phyloP scores from a whole-genome alignment of 2,888 invertebrate genomes.

The Campopleginae sp. region DNA sequence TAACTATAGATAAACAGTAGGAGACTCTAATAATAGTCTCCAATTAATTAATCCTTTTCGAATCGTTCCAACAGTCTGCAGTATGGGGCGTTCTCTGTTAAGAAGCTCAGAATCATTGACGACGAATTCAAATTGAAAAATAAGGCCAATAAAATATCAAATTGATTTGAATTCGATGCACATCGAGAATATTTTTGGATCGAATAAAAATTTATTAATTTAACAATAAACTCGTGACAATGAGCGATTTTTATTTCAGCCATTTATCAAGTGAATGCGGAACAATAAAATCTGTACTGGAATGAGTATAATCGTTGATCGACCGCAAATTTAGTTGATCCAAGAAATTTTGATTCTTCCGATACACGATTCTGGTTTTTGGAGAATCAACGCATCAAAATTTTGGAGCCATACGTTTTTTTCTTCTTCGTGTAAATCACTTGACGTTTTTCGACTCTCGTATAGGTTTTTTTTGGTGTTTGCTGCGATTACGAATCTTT shows the following conservation, averaged over 20 bases:
- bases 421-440: background rate
- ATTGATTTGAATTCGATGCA: background rate
- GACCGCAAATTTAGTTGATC: no score
- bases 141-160: background rate
- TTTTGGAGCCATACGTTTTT: background rate
- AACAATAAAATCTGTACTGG: background rate
- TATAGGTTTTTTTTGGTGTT: no score
- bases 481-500: no score
- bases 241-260: no score
- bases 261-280: background rate
- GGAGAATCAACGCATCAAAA: background rate
- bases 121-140: background rate
- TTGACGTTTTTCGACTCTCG: background rate
- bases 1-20: conserved; percentile 50
- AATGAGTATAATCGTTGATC: no score
- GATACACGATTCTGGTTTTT: no score
- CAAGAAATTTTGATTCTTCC: no score
- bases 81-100: background rate
- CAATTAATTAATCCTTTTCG: conserved; percentile 39
- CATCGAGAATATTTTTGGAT: no score
- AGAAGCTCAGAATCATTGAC: background rate
- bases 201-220: no score
- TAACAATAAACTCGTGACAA: no score
- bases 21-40: conserved; percentile 34
- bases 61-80: background rate